phyloP scores from a whole-genome alignment of 2,888 invertebrate genomes.

The Andrena bucephala region DNA sequence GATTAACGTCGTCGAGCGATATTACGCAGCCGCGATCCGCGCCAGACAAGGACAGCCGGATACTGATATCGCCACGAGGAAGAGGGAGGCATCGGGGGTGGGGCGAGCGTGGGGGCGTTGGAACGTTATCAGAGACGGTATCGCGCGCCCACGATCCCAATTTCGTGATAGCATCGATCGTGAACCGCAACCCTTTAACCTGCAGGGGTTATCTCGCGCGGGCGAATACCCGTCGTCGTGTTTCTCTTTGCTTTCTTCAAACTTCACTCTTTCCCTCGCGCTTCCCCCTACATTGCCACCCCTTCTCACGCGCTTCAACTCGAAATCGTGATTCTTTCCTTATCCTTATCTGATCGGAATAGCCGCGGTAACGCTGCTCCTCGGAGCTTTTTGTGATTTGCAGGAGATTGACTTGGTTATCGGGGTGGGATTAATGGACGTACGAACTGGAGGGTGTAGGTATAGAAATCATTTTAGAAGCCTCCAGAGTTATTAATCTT shows the following conservation, averaged over 20 bases:
- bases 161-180: conserved; percentile 68
- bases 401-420: too few relatives aligned
- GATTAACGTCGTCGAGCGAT: conserved; percentile 63
- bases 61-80: conserved; percentile 39
- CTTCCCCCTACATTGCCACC: background rate
- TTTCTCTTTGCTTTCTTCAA: conserved; percentile 32
- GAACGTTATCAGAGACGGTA: conserved; percentile 53
- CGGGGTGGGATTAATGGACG: too few relatives aligned
- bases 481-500: background rate
- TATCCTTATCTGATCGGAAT: too few relatives aligned
- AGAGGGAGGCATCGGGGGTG: conserved; percentile 4
- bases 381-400: too few relatives aligned
- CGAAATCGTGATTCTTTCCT: background rate
- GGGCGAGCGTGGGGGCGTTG: conserved; percentile 7
- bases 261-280: conserved; percentile 9
- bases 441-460: too few relatives aligned
- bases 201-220: conserved; percentile 40
- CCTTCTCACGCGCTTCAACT: background rate
- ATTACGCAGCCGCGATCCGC: conserved; percentile 59
- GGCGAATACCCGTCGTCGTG: background rate
- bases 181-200: conserved; percentile 58
- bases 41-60: conserved; percentile 54
- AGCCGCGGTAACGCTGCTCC: too few relatives aligned
- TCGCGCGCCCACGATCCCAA: conserved; percentile 61
- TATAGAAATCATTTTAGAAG: too few relatives aligned